Percentiles rank a stretch among this genome's conserved stretches.
Conservation (phyloP, 2,113 vertebrate species). For the Gasterosteus aculeatus region DNA sequence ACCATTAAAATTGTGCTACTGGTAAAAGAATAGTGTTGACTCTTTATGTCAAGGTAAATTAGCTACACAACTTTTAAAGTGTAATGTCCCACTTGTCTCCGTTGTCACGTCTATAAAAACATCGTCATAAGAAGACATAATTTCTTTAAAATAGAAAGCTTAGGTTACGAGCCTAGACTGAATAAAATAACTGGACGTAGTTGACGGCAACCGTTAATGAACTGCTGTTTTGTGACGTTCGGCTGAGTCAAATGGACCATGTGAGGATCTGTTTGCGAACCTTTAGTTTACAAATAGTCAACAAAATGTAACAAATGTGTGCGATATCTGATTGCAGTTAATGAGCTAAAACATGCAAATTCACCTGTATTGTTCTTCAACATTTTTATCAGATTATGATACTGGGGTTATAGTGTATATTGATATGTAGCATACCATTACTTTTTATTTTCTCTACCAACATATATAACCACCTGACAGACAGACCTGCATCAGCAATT, state of each 20-base stretch:
- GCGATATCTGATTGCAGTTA: not conserved
- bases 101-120: not conserved
- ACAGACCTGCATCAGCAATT: constrained; percentile 9
- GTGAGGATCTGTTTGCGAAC: no score
- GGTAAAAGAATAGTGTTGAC: not conserved
- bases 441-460: not conserved
- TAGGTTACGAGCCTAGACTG: not conserved
- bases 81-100: not conserved
- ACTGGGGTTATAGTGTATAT: not conserved
- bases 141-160: not conserved
- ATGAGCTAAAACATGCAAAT: constrained; percentile 2
- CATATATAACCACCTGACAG: constrained; percentile 5
- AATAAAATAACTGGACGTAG: not conserved
- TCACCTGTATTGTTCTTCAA: not conserved
- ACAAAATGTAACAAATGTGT: not conserved
- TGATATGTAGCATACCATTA: not conserved
- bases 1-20: not conserved
- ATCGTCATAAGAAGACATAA: not conserved
- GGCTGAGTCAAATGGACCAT: not conserved
- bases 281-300: constrained; percentile 10
- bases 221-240: no score
- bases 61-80: not conserved
- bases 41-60: not conserved
- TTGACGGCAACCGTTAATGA: not conserved
- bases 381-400: constrained; percentile 20